Evolutionary conservation across 1,140 invertebrate species (phyloP), one percentile per base, ranked within the genome.

Genomic region (Panagrolaimus sp.): DNA sequence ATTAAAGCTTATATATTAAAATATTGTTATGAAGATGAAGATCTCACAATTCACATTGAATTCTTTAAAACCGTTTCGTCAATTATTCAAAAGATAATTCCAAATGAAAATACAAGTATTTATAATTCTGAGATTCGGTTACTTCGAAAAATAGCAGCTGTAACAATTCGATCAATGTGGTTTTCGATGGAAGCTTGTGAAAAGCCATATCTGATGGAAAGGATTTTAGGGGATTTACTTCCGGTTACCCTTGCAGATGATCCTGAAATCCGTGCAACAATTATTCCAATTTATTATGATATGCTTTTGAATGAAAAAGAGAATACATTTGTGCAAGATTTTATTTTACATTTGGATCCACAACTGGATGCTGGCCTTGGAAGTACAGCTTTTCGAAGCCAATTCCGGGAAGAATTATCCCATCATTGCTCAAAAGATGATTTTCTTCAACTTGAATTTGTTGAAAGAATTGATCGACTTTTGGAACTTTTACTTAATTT

Each of bases 261-360:
- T 52, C n/a, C 17, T 21, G 48, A 4, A 4, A 52, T 52, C 3
- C 86, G 93, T 0, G 90, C 89, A 82, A 90, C 89, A 0, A 94
- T 92, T 0, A 94, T 97, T 78, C 93, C 93, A 5, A 91, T 97
- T 68, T 96, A 97, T 85, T 96, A 94, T 84, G 94, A 97, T 81
- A 97, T 97, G 94, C 95, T 97, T 91, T 90, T 93, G 82, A 93
- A 91, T 75, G 94, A 96, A 82, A 95, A 90, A 83, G 90, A 90
- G 71, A 71, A 64, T 64, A 87, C 76, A 90, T 93, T 81, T 48
- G 46, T 47, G n/a, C 91, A 91, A 83, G 92, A 94, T 82, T 90
- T 96, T 88, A 94, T 97, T 67, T 90, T 91, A 62, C 91, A 94
- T 83, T 83, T 96, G 64, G 94, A 96, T 85, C 89, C 90, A 43